A percentile compares a stretch with the other conserved stretches of the same genome.
Evolutionary conservation across 2,113 vertebrate genomes (phyloP).

Genomic region (Oenanthe oenanthe): DNA sequence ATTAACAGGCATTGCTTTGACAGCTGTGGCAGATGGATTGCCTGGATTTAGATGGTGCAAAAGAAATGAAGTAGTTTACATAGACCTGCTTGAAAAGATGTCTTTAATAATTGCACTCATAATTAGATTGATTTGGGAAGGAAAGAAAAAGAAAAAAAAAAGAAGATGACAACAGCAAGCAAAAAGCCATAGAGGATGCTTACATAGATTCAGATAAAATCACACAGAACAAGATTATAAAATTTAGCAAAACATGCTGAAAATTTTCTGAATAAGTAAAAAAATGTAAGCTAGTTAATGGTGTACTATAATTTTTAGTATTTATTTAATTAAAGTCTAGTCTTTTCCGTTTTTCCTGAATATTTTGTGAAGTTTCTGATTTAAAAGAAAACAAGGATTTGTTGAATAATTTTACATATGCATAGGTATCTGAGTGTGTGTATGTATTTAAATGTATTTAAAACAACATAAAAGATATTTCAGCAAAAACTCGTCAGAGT

Average conservation of each 20-base stretch:
- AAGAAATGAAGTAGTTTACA: slow-evolving; percentile 71
- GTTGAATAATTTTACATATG: background rate
- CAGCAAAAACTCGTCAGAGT: background rate
- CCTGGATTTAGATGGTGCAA: slow-evolving; percentile 70
- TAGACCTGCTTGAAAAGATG: slow-evolving; percentile 72
- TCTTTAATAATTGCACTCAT: slow-evolving; percentile 71
- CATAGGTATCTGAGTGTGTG: background rate
- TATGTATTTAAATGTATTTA: background rate
- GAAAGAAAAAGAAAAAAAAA: background rate
- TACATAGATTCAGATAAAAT: background rate
- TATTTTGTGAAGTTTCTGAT: background rate
- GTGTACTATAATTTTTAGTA: background rate
- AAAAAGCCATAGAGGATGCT: background rate
- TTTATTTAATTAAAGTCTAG: background rate
- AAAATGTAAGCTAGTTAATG: background rate
- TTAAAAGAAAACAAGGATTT: background rate
- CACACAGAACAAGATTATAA: background rate
- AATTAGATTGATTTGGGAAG: slow-evolving; percentile 65
- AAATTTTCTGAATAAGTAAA: background rate
- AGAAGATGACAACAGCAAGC: background rate
- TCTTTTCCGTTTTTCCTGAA: background rate
- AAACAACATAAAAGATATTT: background rate
- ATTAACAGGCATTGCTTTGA: slow-evolving; percentile 62
- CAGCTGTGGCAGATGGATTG: slow-evolving; percentile 69
- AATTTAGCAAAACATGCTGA: background rate